A percentile compares a stretch with the other conserved stretches of the same genome.
phyloP scores from a whole-genome alignment of 2,888 invertebrate species.

The Orthosia gracilis region DNA sequence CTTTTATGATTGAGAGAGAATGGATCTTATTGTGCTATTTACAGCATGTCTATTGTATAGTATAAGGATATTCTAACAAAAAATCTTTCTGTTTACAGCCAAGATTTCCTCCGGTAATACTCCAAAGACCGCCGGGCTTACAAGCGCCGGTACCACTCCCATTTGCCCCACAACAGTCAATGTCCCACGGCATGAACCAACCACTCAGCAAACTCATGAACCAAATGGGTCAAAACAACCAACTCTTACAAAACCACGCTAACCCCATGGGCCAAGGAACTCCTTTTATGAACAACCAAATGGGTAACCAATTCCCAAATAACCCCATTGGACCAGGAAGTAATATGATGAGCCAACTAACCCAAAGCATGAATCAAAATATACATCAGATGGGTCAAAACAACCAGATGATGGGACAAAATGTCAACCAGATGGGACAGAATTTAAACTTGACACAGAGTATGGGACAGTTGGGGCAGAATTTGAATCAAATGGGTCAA shows the following conservation, averaged over 20 bases:
- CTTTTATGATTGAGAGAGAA: too few species aligned
- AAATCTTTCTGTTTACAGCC: conserved; percentile 75
- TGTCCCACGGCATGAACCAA: conserved; percentile 77
- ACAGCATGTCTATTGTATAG: too few species aligned
- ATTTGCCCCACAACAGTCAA: conserved; percentile 83
- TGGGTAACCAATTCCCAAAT: conserved; percentile 65
- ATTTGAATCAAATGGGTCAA: conserved; percentile 66
- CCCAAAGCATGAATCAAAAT: conserved; percentile 57
- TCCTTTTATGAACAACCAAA: conserved; percentile 73
- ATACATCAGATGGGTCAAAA: conserved; percentile 71
- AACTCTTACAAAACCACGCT: conserved; percentile 72
- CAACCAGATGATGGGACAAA: conserved; percentile 69
- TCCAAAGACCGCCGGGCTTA: conserved; percentile 86
- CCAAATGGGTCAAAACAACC: conserved; percentile 72
- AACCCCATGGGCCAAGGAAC: conserved; percentile 63
- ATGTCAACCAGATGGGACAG: conserved; percentile 75
- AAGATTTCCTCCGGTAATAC: conserved; percentile 86
- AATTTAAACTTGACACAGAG: conserved; percentile 72
- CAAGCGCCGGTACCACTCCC: conserved; percentile 86
- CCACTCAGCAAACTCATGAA: conserved; percentile 79
- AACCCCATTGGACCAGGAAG: conserved; percentile 66
- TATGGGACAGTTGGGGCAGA: conserved; percentile 75
- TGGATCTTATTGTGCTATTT: too few species aligned
- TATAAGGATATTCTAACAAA: background rate
- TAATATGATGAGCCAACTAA: conserved; percentile 69